Evolutionary conservation across 1,140 invertebrate genomes (phyloP), one percentile per base, ranked within the genome.

Genomic region (Pygmarrhopalites habei): DNA sequence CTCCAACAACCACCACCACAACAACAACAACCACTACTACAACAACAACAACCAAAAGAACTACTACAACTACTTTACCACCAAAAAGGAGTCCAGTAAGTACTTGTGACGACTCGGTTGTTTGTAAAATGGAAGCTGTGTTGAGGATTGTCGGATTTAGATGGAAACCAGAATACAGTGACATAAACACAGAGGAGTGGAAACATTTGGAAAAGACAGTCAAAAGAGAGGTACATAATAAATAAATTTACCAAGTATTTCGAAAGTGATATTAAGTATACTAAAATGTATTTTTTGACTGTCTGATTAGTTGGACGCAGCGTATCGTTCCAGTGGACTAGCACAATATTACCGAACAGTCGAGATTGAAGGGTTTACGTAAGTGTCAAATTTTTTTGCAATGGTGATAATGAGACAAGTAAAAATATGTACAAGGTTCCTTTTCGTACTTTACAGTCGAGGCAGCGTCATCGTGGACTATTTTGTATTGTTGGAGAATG

Each of bases 381-480:
- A 79, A 72, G 72, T 69, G 19, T 67, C 55, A 53, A 29, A 29
- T 21, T n/a, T n/a, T n/a, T n/a, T n/a, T n/a, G n/a, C n/a, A n/a
- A n/a, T n/a, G n/a, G n/a, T n/a, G n/a, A n/a, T n/a, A n/a, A n/a
- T n/a, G n/a, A n/a, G n/a, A 25, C 32, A 60, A n/a, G 10, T 12
- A 28, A 23, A 5, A 32, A 53, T 28, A 29, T 12, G 3, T 17
- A 49, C 5, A 28, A 55, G 10, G 44, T 53, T 23, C 25, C 32
- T 12, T 23, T 60, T 19, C 12, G 17, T n/a, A n/a, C n/a, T 39
- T 43, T 62, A 17, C 71, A 85, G 86, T 73, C 79, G 86, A 74
- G 89, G 89, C 61, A 91, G 88, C 67, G 85, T 92, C n/a, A 74
- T 93, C 14, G 90, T 91, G 1, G 90, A 92, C 73, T 93, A 90